phyloP scores from a whole-genome alignment of 2,113 vertebrate species.

The Oenanthe melanoleuca region DNA sequence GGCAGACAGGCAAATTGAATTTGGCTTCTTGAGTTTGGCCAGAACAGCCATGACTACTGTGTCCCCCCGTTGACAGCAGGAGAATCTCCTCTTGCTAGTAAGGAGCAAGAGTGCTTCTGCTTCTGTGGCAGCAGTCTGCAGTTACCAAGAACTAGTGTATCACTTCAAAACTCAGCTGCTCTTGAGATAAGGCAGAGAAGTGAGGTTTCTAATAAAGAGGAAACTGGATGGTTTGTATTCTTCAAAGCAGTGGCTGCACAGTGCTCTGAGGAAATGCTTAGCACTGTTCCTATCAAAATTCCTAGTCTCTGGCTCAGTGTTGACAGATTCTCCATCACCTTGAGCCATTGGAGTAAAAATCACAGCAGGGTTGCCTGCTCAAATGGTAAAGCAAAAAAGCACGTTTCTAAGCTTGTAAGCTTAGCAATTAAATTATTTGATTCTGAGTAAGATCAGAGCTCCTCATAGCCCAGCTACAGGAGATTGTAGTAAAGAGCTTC shows the following conservation, averaged over 20 bases:
- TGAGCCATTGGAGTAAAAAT: not conserved
- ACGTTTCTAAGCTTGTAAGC: not conserved
- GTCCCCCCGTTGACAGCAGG: not conserved
- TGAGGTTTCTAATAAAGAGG: not conserved
- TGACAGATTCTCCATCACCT: not conserved
- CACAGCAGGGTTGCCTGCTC: not conserved
- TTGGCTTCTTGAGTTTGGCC: not conserved
- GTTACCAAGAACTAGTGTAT: not conserved
- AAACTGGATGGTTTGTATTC: not conserved
- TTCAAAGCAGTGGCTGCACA: not conserved
- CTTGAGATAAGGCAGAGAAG: not conserved
- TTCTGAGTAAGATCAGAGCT: not conserved
- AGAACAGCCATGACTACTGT: accelerated
- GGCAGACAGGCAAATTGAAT: not conserved
- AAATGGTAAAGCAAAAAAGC: not conserved
- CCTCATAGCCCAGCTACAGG: not conserved
- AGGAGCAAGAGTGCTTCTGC: not conserved
- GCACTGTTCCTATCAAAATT: not conserved
- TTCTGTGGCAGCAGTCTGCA: not conserved
- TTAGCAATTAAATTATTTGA: not conserved
- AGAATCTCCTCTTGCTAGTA: not conserved
- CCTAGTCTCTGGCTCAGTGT: not conserved
- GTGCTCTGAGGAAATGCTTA: not conserved
- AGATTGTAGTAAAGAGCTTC: not conserved
- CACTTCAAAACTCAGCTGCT: not conserved